These are phyloP conservation scores for Felis chaus DNA, from an alignment of 2,113 vertebrate genomes.

Conservation along the genomic window DNA sequence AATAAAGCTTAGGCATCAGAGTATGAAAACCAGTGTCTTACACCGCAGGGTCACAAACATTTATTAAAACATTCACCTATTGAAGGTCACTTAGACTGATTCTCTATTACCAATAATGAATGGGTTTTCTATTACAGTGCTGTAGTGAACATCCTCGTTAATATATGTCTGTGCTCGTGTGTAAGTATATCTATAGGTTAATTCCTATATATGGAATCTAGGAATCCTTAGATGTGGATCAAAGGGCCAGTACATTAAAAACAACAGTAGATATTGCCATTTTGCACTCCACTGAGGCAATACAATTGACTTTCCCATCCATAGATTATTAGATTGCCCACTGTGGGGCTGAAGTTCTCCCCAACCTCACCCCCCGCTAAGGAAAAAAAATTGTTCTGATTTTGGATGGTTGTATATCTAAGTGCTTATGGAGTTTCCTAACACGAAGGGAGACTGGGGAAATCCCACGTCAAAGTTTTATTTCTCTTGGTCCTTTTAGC, in stretches of 20 bases:
- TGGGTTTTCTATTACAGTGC: background rate
- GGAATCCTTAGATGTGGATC: background rate
- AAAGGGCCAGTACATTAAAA: background rate
- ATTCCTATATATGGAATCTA: background rate
- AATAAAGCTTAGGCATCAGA: background rate
- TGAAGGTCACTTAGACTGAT: background rate
- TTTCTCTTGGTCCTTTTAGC: constrained; percentile 8
- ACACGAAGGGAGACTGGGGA: background rate
- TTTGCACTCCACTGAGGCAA: background rate
- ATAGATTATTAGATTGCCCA: background rate
- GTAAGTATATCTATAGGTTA: background rate
- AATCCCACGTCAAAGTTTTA: background rate
- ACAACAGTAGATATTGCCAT: background rate
- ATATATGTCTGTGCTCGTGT: background rate
- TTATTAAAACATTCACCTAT: background rate
- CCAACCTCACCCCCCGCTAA: background rate
- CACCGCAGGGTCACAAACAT: background rate
- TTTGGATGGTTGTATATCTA: background rate
- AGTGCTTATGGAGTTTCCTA: background rate
- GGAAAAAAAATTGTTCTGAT: background rate
- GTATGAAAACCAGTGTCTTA: background rate
- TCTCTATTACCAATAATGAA: background rate
- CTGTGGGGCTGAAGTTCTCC: background rate
- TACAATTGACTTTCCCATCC: background rate
- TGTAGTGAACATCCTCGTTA: background rate